Percentiles rank a stretch among this genome's conserved stretches.
These are phyloP conservation scores for Melikaiella ostensackeni DNA, from an alignment of 2,888 invertebrate genomes.

Conservation along the genomic window DNA sequence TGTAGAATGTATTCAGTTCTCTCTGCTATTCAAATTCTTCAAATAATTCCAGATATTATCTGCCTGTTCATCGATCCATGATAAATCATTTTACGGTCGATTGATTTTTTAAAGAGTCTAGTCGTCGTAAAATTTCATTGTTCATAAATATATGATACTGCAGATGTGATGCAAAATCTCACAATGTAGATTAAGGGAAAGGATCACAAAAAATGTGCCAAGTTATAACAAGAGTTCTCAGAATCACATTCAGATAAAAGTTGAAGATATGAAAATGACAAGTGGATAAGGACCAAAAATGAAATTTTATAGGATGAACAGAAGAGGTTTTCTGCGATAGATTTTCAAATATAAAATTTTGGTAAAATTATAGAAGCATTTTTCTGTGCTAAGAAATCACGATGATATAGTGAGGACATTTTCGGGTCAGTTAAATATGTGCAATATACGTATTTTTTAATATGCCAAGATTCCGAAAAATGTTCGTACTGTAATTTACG, in stretches of 20 bases:
- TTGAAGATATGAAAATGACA: too few relatives aligned
- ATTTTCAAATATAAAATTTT: too few relatives aligned
- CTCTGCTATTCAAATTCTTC: background rate
- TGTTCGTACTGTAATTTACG: too few relatives aligned
- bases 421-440: too few relatives aligned
- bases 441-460: too few relatives aligned
- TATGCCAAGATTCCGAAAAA: too few relatives aligned
- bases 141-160: background rate
- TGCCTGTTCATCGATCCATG: conserved; percentile 11
- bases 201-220: background rate
- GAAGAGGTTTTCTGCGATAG: too few relatives aligned
- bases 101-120: conserved; percentile 9
- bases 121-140: background rate
- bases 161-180: background rate
- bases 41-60: background rate
- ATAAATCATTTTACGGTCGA: background rate
- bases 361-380: too few relatives aligned
- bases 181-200: background rate
- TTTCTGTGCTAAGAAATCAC: too few relatives aligned
- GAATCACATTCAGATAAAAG: background rate
- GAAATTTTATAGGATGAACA: too few relatives aligned
- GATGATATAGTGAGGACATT: too few relatives aligned
- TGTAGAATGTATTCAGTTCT: background rate
- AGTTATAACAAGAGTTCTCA: background rate
- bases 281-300: too few relatives aligned